Base-by-base conservation (phyloP, 2,888 invertebrate species). In the Dione juno region DNA sequence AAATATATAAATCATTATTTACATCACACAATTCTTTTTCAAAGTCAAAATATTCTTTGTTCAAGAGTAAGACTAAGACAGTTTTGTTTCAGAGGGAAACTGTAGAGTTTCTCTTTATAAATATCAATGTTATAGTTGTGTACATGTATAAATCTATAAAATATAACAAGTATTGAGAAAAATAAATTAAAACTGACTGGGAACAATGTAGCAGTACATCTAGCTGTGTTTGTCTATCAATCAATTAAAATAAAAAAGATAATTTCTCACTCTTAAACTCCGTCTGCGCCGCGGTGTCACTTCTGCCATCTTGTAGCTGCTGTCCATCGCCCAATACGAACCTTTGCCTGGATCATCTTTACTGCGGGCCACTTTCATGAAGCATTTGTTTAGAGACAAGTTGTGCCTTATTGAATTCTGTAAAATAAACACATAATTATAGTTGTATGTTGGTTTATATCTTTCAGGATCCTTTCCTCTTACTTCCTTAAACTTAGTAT, bases 321-420 rank as follows among this genome's bases (percentile, higher is more conserved):
- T 92, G 82, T 94, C 94, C 87, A 95, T 94, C 28, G 94, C 94
- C 94, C 94, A 95, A 83, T 95, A 95, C 3, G 94, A 94, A 21
- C 94, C 96, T 85, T 96, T 96, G 79, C 96, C 96, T 0, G 96
- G 96, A 83, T 96, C 96, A 80, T 96, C 95, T 85, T 95, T 96
- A 72, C 95, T 94, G 74, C 96, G 92, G 11, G 96, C 95, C 75
- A 96, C 95, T 85, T 96, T 96, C 85, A 94, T 94, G 88, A 96
- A 96, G 86, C 95, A 95, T 83, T 96, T 96, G 88, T 96, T 96
- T 76, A 96, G 87, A 0, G 96, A 96, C 77, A 96, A 85, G 82
- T 96, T 96, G 84, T 96, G 96, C 70, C 96, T 88, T 80, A 96
- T 96, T 58, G 96, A 96, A 84, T 96, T 96, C 96, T 96, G 93